Percentiles rank a stretch among this genome's conserved stretches.
Evolutionary conservation across 1,140 invertebrate species (phyloP).

Genomic region (Meloidogyne floridensis): DNA sequence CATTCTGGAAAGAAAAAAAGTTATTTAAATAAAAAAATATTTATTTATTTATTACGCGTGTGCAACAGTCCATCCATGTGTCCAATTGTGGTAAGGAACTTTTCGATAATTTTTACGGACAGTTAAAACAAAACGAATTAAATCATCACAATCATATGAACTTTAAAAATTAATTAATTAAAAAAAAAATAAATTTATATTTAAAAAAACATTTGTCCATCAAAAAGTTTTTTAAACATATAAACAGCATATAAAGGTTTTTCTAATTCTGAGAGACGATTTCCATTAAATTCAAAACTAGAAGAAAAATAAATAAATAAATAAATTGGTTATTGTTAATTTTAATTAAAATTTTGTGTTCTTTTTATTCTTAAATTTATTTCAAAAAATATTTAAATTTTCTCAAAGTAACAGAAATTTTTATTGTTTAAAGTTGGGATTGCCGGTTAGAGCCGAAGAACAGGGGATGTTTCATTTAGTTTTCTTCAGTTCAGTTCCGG

Average conservation of each 20-base stretch:
- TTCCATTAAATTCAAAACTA: constrained; percentile 77
- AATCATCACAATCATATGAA: constrained; percentile 69
- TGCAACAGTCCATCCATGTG: constrained; percentile 81
- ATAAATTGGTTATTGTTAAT: constrained; percentile 27
- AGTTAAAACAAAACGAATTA: constrained; percentile 78
- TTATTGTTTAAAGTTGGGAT: too few species aligned
- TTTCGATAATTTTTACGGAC: constrained; percentile 81
- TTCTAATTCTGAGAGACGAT: constrained; percentile 73
- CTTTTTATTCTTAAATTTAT: too few species aligned
- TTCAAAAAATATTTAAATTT: too few species aligned
- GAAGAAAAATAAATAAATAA: constrained; percentile 33
- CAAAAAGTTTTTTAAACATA: constrained; percentile 80
- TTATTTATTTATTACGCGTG: constrained; percentile 69
- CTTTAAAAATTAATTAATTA: constrained; percentile 38
- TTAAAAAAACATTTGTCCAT: constrained; percentile 65
- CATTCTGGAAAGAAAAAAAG: constrained; percentile 67
- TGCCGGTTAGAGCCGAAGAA: too few species aligned
- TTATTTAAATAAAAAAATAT: not conserved
- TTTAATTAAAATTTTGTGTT: constrained; percentile 32
- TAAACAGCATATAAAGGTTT: constrained; percentile 76
- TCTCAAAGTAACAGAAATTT: too few species aligned
- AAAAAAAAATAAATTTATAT: not conserved
- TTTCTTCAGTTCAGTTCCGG: too few species aligned
- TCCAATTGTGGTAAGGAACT: constrained; percentile 80
- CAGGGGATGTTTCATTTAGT: too few species aligned